Evolutionary conservation across 2,113 vertebrate species (phyloP).

Genomic region (Dermatemys mawii): DNA sequence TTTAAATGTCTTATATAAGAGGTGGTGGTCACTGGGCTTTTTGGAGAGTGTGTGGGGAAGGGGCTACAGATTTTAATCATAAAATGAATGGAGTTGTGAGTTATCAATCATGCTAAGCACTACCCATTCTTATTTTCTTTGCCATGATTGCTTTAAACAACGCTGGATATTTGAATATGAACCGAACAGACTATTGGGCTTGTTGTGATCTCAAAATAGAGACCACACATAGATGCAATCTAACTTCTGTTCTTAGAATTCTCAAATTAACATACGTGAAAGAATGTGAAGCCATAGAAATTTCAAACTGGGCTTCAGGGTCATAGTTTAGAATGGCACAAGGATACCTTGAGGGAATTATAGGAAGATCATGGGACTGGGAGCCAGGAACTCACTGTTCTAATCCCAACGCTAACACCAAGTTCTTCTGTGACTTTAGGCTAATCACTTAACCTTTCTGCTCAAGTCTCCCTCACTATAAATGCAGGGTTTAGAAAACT

Average conservation of each 20-base stretch:
- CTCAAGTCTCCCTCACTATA: not conserved
- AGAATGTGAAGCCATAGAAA: not conserved
- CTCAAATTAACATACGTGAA: not conserved
- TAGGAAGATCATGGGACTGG: too few relatives aligned
- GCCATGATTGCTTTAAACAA: accelerated
- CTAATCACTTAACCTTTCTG: not conserved
- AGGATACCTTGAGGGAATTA: too few relatives aligned
- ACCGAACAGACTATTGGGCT: not conserved
- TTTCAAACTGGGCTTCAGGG: not conserved
- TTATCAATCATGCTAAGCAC: accelerated
- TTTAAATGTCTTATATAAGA: too few relatives aligned
- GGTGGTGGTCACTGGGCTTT: too few relatives aligned
- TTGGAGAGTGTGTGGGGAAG: too few relatives aligned
- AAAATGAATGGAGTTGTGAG: too few relatives aligned
- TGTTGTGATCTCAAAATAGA: not conserved
- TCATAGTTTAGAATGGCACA: too few relatives aligned
- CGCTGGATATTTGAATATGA: not conserved
- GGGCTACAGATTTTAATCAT: too few relatives aligned
- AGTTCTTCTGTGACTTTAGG: not conserved
- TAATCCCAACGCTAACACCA: not conserved
- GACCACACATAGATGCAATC: not conserved
- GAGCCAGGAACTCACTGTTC: too few relatives aligned
- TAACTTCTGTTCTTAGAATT: not conserved
- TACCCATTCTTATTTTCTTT: not conserved
- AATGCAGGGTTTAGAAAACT: not conserved